phyloP scores from a whole-genome alignment of 1,140 invertebrate species.

The Prorops nasuta region DNA sequence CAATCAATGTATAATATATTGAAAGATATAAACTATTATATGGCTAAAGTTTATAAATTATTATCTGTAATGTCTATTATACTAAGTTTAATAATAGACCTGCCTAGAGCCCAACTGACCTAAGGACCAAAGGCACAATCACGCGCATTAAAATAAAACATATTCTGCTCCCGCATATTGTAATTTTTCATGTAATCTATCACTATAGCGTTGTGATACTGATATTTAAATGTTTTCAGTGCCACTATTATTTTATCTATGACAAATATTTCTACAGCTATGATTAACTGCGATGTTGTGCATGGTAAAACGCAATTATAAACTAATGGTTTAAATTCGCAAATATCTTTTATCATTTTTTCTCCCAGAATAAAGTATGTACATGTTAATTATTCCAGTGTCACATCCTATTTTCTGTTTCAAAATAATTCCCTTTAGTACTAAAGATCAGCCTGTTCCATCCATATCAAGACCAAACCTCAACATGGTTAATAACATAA shows the following conservation, averaged over 20 bases:
- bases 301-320: conserved; percentile 1
- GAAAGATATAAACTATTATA: conserved; percentile 44
- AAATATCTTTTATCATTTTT: too few relatives aligned
- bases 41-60: conserved; percentile 55
- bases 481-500: too few relatives aligned
- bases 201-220: conserved; percentile 29
- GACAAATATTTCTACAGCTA: conserved; percentile 5
- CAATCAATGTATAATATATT: conserved; percentile 52
- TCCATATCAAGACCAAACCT: too few relatives aligned
- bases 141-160: conserved; percentile 46
- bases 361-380: too few relatives aligned
- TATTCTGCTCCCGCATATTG: conserved; percentile 47
- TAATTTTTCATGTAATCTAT: conserved; percentile 34
- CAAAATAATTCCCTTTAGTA: too few relatives aligned
- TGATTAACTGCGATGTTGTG: neutral
- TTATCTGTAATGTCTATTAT: conserved; percentile 49
- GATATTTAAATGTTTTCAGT: conserved; percentile 26
- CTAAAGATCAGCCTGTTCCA: too few relatives aligned
- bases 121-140: conserved; percentile 57
- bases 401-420: too few relatives aligned
- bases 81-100: conserved; percentile 52
- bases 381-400: too few relatives aligned
- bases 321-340: too few relatives aligned
- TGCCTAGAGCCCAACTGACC: conserved; percentile 52
- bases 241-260: conserved; percentile 10